phyloP scores from a whole-genome alignment of 2,797 vertebrate species.

The Trichosurus vulpecula region DNA sequence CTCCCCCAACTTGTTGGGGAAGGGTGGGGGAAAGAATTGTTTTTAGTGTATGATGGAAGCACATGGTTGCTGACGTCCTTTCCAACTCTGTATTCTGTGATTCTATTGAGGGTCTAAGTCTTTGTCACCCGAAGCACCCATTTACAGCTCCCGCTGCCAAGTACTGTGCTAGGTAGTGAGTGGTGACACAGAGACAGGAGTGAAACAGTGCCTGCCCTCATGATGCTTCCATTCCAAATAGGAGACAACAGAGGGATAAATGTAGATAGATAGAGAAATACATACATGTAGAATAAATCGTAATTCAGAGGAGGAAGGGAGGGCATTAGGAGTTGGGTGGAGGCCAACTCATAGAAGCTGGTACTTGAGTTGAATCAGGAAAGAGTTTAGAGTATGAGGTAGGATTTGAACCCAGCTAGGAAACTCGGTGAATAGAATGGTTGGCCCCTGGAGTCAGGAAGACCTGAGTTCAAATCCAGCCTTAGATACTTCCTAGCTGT shows the following conservation, averaged over 20 bases:
- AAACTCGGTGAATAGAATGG: background rate
- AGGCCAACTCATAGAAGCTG: background rate
- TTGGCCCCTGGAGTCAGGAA: too few species aligned
- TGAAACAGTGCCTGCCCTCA: background rate
- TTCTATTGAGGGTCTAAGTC: background rate
- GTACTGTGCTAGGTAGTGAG: background rate
- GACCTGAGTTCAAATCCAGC: too few species aligned
- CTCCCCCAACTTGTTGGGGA: background rate
- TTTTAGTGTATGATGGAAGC: background rate
- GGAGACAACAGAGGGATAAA: background rate
- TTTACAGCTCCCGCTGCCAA: background rate
- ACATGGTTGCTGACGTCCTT: background rate
- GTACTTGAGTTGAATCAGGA: background rate
- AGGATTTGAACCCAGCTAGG: background rate
- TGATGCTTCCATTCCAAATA: background rate
- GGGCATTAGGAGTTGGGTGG: background rate
- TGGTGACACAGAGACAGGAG: background rate
- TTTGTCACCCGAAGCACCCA: background rate
- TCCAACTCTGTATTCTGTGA: background rate
- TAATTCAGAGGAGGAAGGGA: background rate
- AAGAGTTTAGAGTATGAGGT: background rate
- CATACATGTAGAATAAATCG: background rate
- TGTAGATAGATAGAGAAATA: background rate
- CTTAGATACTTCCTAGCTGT: background rate
- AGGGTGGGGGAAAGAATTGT: background rate